A percentile compares a stretch with the other conserved stretches of the same genome.
Evolutionary conservation across 2,888 invertebrate genomes (phyloP).

Genomic region (Lochmaea crataegi): DNA sequence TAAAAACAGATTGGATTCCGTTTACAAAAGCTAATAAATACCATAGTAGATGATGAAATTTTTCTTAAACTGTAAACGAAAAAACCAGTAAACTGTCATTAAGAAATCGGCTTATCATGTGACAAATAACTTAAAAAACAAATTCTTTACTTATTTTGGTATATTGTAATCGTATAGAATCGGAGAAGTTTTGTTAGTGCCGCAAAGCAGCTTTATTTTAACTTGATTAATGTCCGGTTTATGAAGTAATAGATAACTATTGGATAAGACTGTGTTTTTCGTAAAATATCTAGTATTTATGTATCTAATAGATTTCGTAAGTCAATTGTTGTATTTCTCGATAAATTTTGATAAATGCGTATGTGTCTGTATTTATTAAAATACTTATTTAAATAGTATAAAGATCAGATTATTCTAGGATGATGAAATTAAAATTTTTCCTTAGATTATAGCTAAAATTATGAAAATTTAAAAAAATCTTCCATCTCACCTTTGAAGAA

Average conservation of each 20-base stretch:
- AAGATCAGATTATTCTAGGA: too few relatives aligned
- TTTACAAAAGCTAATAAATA: neutral
- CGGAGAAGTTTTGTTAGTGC: neutral
- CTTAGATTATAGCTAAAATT: too few relatives aligned
- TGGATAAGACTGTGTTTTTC: neutral
- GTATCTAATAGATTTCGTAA: too few relatives aligned
- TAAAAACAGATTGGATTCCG: neutral
- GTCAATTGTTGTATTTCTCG: too few relatives aligned
- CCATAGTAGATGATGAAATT: slow-evolving; percentile 3
- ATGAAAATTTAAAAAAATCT: too few relatives aligned
- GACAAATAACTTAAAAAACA: slow-evolving; percentile 14
- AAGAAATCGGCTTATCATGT: slow-evolving; percentile 13
- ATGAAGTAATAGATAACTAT: neutral
- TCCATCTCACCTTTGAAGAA: too few relatives aligned
- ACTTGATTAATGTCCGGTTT: neutral
- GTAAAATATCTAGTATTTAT: too few relatives aligned
- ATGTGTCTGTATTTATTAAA: too few relatives aligned
- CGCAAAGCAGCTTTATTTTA: neutral
- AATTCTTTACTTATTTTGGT: slow-evolving; percentile 2
- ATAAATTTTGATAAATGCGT: too few relatives aligned
- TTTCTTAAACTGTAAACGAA: slow-evolving; percentile 6
- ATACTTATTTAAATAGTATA: too few relatives aligned
- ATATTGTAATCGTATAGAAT: neutral
- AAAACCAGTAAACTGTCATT: neutral
- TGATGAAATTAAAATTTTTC: too few relatives aligned